Percentiles rank a stretch among this genome's conserved stretches.
Conservation (phyloP, 2,113 vertebrate genomes). For the Proterorhinus semilunaris region DNA sequence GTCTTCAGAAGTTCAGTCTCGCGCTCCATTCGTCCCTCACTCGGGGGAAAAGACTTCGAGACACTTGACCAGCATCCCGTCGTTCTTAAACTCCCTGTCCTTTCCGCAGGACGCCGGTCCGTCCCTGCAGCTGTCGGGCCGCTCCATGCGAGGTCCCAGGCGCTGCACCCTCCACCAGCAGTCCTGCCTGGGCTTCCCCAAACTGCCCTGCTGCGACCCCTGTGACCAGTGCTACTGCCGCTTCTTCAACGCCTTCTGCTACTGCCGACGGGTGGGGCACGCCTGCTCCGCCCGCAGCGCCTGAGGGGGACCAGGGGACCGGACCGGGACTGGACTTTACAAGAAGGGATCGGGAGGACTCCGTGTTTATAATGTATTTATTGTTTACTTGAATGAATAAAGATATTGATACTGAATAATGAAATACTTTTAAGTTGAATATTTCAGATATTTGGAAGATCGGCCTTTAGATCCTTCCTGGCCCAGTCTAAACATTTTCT, state of each 20-base stretch:
- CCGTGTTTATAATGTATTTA: too few species aligned
- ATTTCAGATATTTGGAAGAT: too few species aligned
- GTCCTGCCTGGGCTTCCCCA: conserved; percentile 88
- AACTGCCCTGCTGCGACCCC: conserved; percentile 88
- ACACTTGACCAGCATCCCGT: too few species aligned
- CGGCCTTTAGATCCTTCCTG: too few species aligned
- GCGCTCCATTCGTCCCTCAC: too few species aligned
- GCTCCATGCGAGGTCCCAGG: conserved; percentile 83
- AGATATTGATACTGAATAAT: neutral
- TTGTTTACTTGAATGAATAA: neutral
- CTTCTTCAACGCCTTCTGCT: conserved; percentile 95
- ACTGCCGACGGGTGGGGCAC: conserved; percentile 87
- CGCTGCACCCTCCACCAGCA: conserved; percentile 90
- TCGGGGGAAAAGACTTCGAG: too few species aligned
- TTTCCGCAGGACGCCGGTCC: conserved; percentile 68
- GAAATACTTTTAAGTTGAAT: too few species aligned
- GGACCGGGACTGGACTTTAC: too few species aligned
- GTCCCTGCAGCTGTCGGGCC: conserved; percentile 68
- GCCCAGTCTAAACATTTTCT: too few species aligned
- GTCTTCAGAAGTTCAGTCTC: too few species aligned
- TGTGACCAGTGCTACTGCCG: conserved; percentile 97
- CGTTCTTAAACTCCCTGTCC: neutral
- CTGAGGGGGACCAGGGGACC: conserved; percentile 27
- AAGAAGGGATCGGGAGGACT: too few species aligned
- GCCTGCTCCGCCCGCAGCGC: conserved; percentile 60